Conservation (phyloP, 2,888 invertebrate species). For the Myathropa florea region DNA sequence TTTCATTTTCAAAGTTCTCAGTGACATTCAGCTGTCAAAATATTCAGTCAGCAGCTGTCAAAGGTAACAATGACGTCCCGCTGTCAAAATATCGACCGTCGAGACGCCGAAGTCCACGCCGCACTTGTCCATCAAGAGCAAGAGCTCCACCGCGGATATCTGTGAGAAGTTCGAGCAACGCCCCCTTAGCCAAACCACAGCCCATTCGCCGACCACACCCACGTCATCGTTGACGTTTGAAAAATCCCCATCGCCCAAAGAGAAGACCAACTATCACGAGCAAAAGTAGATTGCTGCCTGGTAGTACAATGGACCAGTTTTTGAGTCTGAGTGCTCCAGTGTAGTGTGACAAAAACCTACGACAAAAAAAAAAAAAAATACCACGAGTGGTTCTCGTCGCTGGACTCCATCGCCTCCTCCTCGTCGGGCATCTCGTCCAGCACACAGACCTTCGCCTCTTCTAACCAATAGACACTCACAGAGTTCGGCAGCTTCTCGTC, state of each 20-base stretch:
- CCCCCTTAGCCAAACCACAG: conserved; percentile 70
- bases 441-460: conserved; percentile 77
- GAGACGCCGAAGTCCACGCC: conserved; percentile 67
- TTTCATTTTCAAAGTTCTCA: too few species aligned
- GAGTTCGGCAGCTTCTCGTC: conserved; percentile 81
- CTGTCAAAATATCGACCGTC: conserved; percentile 44
- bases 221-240: conserved; percentile 31
- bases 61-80: too few species aligned
- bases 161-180: conserved; percentile 80
- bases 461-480: conserved; percentile 79
- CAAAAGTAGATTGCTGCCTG: too few species aligned
- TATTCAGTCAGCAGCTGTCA: too few species aligned
- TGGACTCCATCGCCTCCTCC: conserved; percentile 80
- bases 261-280: conserved; percentile 72
- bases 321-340: too few species aligned
- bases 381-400: conserved; percentile 80
- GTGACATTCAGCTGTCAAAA: too few species aligned
- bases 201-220: conserved; percentile 34
- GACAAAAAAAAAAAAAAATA: too few species aligned
- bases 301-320: too few species aligned
- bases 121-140: conserved; percentile 61
- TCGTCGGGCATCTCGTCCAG: conserved; percentile 80
- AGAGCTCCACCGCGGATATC: conserved; percentile 78
- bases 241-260: conserved; percentile 57
- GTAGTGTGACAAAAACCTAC: too few species aligned